Conservation (phyloP, 1,140 invertebrate genomes). For the Solen grandis region DNA sequence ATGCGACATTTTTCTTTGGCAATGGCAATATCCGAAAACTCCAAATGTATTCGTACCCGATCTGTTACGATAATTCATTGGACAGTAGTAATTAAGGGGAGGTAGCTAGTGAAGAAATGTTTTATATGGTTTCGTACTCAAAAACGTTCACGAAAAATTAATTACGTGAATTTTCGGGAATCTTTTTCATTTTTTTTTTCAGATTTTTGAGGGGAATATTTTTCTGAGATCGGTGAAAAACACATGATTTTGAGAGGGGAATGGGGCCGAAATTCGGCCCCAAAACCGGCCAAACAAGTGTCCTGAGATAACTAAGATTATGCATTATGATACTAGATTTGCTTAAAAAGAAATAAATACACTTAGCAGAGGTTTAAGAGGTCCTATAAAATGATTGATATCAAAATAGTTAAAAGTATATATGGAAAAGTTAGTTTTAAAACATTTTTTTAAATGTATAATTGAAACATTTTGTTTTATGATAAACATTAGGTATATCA, state of each 20-base stretch:
- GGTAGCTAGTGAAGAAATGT: neutral
- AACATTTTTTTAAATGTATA: no score
- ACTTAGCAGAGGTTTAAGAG: no score
- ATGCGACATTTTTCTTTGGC: conserved; percentile 20
- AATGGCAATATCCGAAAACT: conserved; percentile 12
- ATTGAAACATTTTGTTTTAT: no score
- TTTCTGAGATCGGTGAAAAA: conserved; percentile 6
- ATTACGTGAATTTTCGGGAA: neutral
- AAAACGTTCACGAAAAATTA: neutral
- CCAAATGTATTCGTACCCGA: neutral
- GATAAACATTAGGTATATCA: no score
- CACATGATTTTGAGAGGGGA: conserved; percentile 15
- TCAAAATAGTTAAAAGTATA: no score
- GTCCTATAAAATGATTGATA: no score
- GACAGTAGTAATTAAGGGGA: neutral
- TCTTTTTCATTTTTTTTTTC: neutral
- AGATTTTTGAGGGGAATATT: conserved; percentile 12
- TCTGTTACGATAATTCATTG: neutral
- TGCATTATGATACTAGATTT: no score
- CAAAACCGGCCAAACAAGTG: conserved; percentile 17
- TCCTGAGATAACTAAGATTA: no score
- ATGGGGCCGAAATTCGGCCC: conserved; percentile 24
- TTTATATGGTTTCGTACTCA: neutral
- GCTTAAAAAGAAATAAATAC: no score
- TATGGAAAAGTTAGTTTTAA: no score